These are phyloP conservation scores for Sebastes schlegelii DNA, from an alignment of 2,113 vertebrate genomes.

Conservation along the genomic window DNA sequence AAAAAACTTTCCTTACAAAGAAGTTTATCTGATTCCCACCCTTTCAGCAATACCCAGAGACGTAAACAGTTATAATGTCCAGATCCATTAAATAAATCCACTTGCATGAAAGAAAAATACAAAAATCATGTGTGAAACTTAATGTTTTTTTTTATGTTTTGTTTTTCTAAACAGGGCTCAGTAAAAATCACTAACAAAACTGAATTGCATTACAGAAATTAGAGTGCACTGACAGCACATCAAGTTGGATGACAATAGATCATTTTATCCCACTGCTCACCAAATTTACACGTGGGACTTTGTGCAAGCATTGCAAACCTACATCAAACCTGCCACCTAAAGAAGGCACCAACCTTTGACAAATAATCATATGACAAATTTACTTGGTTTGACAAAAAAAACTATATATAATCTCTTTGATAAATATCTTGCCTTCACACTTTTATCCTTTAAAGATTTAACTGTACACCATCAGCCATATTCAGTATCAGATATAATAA, in stretches of 20 bases:
- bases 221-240: slow-evolving; percentile 42
- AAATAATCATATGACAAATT: slow-evolving; percentile 39
- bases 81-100: slow-evolving; percentile 5
- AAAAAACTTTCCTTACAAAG: not conserved
- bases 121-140: slow-evolving; percentile 55
- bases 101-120: slow-evolving; percentile 20
- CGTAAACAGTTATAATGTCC: not conserved
- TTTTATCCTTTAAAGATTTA: slow-evolving; percentile 22
- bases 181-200: slow-evolving; percentile 70
- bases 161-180: slow-evolving; percentile 58
- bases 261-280: slow-evolving; percentile 46
- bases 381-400: slow-evolving; percentile 36
- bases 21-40: not conserved
- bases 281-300: slow-evolving; percentile 42
- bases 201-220: slow-evolving; percentile 52
- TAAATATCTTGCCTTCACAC: slow-evolving; percentile 34
- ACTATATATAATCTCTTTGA: slow-evolving; percentile 17
- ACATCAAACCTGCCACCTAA: slow-evolving; percentile 40
- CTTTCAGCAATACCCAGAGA: not conserved
- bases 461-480: slow-evolving; percentile 5
- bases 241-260: slow-evolving; percentile 31
- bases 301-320: slow-evolving; percentile 66
- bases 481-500: slow-evolving; percentile 58
- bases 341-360: slow-evolving; percentile 60
- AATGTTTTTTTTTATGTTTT: slow-evolving; percentile 58